Percentiles rank a stretch among this genome's conserved stretches.
phyloP scores from a whole-genome alignment of 2,888 invertebrate species.

The Pseudococcus viburni region DNA sequence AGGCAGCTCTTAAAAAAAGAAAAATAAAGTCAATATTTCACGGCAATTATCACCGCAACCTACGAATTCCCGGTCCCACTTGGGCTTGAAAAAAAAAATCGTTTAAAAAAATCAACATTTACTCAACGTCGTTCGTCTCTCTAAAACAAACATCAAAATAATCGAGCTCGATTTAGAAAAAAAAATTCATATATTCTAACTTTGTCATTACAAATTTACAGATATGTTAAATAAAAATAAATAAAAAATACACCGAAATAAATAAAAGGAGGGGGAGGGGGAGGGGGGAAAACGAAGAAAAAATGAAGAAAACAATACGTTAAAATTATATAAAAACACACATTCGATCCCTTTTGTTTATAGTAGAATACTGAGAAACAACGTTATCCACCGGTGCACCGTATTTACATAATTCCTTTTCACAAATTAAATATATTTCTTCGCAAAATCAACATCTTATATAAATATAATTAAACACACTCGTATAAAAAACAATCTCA shows the following conservation, averaged over 20 bases:
- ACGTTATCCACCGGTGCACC: background rate
- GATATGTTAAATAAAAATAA: constrained; percentile 61
- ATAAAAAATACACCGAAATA: constrained; percentile 55
- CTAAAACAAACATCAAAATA: constrained; percentile 16
- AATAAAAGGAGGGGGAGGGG: background rate
- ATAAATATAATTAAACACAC: constrained; percentile 8
- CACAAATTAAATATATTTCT: constrained; percentile 22
- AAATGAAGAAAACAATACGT: constrained; percentile 35
- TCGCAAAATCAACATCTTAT: background rate
- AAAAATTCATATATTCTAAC: constrained; percentile 55
- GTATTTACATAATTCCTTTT: background rate
- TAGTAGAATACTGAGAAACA: background rate
- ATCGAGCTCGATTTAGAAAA: background rate
- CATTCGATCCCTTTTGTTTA: constrained; percentile 5
- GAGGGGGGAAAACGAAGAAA: constrained; percentile 15
- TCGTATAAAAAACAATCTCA: constrained; percentile 30
- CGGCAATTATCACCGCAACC: background rate
- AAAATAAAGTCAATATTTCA: constrained; percentile 19
- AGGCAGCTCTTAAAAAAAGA: background rate
- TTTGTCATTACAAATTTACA: constrained; percentile 59
- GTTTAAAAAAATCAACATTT: background rate
- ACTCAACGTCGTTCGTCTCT: background rate
- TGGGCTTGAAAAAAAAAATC: background rate
- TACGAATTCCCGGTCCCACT: background rate
- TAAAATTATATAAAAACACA: constrained; percentile 52